Base-by-base conservation (phyloP, 2,797 vertebrate genomes). In the Mycteria americana region DNA sequence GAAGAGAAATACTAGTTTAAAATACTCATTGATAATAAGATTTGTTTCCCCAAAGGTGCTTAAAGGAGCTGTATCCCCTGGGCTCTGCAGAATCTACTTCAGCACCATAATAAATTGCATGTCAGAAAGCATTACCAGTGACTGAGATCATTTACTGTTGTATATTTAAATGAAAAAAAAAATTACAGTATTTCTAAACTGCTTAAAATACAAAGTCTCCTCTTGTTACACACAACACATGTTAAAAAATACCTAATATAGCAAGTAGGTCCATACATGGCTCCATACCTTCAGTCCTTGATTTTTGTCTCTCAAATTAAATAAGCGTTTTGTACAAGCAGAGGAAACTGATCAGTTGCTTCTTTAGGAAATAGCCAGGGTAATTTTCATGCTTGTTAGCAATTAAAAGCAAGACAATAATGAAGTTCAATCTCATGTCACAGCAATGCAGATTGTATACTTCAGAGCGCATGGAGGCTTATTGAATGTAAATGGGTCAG, bases 51-150 rank as follows among this genome's bases (percentile, higher is more conserved):
- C 73, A 62, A 82, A 97, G 88, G 81, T 93, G 73, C 77, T 89
- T 93, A 96, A 92, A 96, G 91, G 91, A 94, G 86, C 63, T 28
- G 21, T 57, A 39, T 95, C 85, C 93, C 89, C 50, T 84, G 86
- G 95, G 96, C 85, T 64, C 75, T 73, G 74, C 74, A 74, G 85
- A 91, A 94, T 93, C 89, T 60, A 39, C 85, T 94, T 92, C 85
- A 93, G 88, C 73, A 45, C 43, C 18, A 31, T 82, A 96, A 97
- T 95, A 97, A 97, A 97, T 88, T 90, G 84, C 94, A 68, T 33
- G 94, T 96, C 97, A 92, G 74, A 89, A 93, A 62, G 67, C 70
- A 91, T 97, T 95, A 85, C 91, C 54, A 76, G 92, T 25, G 46
- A 94, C 94, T 86, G 93, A 96, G 90, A 83, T 96, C 81, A 88